phyloP scores from a whole-genome alignment of 2,113 vertebrate species.

The Shinisaurus crocodilurus region DNA sequence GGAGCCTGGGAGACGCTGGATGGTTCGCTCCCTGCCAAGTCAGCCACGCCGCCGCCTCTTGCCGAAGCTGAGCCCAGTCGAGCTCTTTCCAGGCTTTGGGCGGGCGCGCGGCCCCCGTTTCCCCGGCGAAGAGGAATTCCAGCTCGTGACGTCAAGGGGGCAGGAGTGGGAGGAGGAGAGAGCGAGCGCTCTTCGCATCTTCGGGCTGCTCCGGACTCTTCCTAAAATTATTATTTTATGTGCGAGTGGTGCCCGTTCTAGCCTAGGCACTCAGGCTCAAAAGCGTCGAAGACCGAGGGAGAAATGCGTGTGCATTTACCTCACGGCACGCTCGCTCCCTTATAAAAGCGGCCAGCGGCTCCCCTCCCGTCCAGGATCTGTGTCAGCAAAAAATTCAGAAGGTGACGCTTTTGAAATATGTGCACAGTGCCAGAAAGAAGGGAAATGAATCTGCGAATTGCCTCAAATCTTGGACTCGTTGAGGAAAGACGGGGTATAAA shows the following conservation, averaged over 20 bases:
- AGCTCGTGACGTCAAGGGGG: slow-evolving; percentile 31
- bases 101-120: background rate
- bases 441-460: background rate
- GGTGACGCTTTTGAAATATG: background rate
- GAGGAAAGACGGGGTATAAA: no score
- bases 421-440: background rate
- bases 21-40: background rate
- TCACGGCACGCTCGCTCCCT: background rate
- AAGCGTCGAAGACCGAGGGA: no score
- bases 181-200: background rate
- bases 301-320: background rate
- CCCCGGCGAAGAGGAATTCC: slow-evolving; percentile 21
- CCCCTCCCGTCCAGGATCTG: background rate
- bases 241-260: background rate
- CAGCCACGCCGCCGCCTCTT: background rate
- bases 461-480: background rate
- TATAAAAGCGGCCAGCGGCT: no score
- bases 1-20: background rate
- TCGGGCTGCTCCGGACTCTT: background rate
- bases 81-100: background rate
- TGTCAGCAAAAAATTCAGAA: background rate
- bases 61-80: background rate
- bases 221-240: background rate
- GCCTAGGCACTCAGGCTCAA: background rate
- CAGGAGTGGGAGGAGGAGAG: background rate